phyloP scores from a whole-genome alignment of 1,140 invertebrate species.

The Daktulosphaira vitifoliae region DNA sequence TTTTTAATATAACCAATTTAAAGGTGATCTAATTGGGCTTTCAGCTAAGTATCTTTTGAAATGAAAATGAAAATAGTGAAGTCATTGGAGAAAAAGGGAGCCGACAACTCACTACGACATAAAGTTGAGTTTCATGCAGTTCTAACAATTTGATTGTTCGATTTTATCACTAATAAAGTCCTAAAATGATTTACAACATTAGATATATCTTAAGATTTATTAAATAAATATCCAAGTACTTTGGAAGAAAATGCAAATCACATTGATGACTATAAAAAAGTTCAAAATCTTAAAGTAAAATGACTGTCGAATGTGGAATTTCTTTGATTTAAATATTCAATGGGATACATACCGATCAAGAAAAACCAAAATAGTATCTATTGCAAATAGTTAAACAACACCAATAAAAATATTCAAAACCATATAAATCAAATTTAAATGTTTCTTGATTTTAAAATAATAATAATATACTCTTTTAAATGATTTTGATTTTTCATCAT shows the following conservation, averaged over 20 bases:
- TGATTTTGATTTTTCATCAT: too few relatives aligned
- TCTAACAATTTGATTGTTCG: background rate
- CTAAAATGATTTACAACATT: background rate
- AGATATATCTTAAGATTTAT: background rate
- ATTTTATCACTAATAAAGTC: background rate
- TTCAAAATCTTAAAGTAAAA: conserved; percentile 38
- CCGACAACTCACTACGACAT: background rate
- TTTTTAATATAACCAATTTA: background rate
- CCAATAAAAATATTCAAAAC: too few relatives aligned
- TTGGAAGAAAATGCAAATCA: background rate
- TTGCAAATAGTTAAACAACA: conserved; percentile 37
- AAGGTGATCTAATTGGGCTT: background rate
- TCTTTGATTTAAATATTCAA: conserved; percentile 37
- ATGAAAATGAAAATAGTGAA: conserved; percentile 1
- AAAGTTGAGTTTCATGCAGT: background rate
- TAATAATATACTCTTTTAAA: too few relatives aligned
- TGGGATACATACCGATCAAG: conserved; percentile 34
- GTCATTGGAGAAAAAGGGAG: background rate
- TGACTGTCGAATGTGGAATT: conserved; percentile 39
- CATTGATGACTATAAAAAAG: conserved; percentile 35
- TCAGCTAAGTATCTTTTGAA: background rate
- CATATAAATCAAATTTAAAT: too few relatives aligned
- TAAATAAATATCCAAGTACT: background rate
- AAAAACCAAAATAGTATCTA: conserved; percentile 38
- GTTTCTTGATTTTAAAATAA: too few relatives aligned